These are phyloP conservation scores for Luperina nickerlii DNA, from an alignment of 2,888 invertebrate genomes.

Conservation along the genomic window DNA sequence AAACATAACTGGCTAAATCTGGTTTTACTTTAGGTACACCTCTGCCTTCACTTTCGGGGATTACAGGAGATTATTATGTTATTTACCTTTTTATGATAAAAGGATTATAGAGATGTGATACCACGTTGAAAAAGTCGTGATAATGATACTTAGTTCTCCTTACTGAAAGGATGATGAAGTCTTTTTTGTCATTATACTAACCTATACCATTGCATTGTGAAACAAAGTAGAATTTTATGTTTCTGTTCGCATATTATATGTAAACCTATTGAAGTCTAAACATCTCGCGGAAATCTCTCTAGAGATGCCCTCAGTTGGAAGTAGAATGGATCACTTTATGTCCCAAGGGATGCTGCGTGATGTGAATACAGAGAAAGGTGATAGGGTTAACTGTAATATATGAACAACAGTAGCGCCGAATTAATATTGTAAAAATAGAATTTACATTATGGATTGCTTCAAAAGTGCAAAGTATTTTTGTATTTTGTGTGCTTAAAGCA, in stretches of 20 bases:
- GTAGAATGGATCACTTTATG: constrained; percentile 34
- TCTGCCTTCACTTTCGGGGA: not conserved
- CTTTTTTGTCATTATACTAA: too few species aligned
- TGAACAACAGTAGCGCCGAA: not conserved
- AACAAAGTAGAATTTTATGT: not conserved
- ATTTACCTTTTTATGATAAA: not conserved
- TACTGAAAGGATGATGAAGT: too few species aligned
- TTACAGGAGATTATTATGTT: not conserved
- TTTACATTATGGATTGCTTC: not conserved
- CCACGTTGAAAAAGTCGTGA: not conserved
- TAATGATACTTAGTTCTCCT: too few species aligned
- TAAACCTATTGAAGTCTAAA: constrained; percentile 12
- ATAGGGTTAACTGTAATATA: constrained; percentile 13
- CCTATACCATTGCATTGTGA: too few species aligned
- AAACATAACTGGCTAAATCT: not conserved
- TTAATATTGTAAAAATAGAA: not conserved
- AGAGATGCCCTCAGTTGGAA: constrained; percentile 20
- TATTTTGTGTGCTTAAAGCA: not conserved
- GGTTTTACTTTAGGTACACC: not conserved
- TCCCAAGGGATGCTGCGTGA: constrained; percentile 12
- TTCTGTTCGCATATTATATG: not conserved
- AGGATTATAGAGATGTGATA: not conserved
- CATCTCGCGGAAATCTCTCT: constrained; percentile 18
- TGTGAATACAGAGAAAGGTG: constrained; percentile 19
- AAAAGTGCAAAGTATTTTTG: not conserved